Evolutionary conservation across 2,113 vertebrate species (phyloP).

Genomic region (Pyrgilauda ruficollis): DNA sequence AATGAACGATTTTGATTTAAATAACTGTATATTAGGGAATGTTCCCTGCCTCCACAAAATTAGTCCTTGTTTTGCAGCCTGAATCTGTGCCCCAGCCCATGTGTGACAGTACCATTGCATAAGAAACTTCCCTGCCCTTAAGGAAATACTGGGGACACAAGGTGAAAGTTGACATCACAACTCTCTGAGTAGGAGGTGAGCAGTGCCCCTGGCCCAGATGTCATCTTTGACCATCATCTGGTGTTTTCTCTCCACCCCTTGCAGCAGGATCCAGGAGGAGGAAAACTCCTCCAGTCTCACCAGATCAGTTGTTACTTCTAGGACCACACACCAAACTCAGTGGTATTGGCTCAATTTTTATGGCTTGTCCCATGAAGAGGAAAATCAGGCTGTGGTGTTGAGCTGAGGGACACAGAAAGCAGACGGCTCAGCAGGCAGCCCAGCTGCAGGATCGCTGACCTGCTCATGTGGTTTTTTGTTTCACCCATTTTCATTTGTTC

Average conservation of each 20-base stretch:
- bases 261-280: not conserved
- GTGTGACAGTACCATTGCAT: not conserved
- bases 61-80: not conserved
- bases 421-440: not conserved
- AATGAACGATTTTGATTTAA: not conserved
- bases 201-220: not conserved
- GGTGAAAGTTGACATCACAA: not conserved
- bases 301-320: not conserved
- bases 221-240: not conserved
- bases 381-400: rapidly evolving
- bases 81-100: not conserved
- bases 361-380: not conserved
- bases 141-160: not conserved
- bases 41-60: not conserved
- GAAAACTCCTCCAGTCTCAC: not conserved
- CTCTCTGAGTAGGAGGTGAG: rapidly evolving
- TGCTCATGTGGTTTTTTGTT: not conserved
- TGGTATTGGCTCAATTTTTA: not conserved
- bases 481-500: not conserved
- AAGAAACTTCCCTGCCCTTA: not conserved
- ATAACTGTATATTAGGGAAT: not conserved
- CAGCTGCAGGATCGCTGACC: rapidly evolving
- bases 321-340: not conserved
- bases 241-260: not conserved
- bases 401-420: not conserved